phyloP scores from a whole-genome alignment of 2,113 vertebrate species.

The Petrocephalus microphthalmus region DNA sequence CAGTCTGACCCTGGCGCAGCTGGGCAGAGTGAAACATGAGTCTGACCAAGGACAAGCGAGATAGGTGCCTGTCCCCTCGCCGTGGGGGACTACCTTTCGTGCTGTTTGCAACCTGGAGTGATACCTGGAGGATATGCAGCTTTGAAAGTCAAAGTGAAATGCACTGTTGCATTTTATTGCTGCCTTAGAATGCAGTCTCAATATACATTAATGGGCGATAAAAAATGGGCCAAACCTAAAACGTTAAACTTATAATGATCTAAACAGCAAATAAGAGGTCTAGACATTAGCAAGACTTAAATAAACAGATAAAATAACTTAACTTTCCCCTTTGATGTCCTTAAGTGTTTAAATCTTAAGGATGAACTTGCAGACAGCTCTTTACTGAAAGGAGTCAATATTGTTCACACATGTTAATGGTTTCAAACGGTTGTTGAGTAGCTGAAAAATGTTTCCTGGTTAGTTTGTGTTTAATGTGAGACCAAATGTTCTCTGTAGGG shows the following conservation, averaged over 20 bases:
- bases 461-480: background rate
- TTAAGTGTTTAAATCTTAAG: background rate
- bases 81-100: background rate
- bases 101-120: background rate
- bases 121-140: constrained; percentile 13
- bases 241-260: background rate
- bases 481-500: background rate
- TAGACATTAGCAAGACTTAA: background rate
- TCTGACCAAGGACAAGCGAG: constrained; percentile 23
- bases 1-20: constrained; percentile 33
- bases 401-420: background rate
- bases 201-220: background rate
- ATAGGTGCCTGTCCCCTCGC: constrained; percentile 18
- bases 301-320: background rate
- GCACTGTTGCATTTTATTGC: background rate
- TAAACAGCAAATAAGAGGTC: background rate
- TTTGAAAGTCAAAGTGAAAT: background rate
- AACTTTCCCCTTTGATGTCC: background rate
- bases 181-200: background rate
- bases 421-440: background rate
- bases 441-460: background rate
- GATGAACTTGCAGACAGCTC: background rate
- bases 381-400: background rate
- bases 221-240: background rate
- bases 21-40: constrained; percentile 34